Evolutionary conservation across 2,888 invertebrate species (phyloP).

Genomic region (Azorinus chamasolen): DNA sequence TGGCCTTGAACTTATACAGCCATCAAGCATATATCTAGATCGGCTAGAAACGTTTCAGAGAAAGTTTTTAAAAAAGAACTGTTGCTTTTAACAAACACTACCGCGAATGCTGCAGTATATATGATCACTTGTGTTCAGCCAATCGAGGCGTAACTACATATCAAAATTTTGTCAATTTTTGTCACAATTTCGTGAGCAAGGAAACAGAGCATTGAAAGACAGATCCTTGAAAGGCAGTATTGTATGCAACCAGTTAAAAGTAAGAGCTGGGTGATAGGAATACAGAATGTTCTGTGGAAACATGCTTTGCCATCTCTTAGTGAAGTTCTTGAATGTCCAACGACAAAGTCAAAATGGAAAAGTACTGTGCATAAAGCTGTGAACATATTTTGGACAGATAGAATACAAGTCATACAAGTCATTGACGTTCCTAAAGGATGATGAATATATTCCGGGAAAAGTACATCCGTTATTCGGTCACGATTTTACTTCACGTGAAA

Average conservation of each 20-base stretch:
- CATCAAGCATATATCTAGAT: background rate
- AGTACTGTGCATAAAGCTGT: background rate
- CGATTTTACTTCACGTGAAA: background rate
- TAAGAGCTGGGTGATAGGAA: background rate
- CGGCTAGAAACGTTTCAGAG: conserved; percentile 4
- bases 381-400: background rate
- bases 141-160: background rate
- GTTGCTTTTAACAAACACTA: background rate
- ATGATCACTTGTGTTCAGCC: background rate
- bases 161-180: background rate
- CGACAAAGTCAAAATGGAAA: background rate
- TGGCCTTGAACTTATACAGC: conserved; percentile 22
- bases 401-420: background rate
- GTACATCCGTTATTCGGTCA: background rate
- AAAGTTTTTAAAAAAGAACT: conserved; percentile 13
- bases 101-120: background rate
- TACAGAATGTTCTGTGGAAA: too few species aligned
- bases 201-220: too few species aligned
- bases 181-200: too few species aligned
- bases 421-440: background rate
- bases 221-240: conserved; percentile 3
- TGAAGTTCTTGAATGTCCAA: too few species aligned
- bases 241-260: background rate
- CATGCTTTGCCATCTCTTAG: too few species aligned
- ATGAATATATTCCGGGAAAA: background rate